Conservation (phyloP, 2,888 invertebrate species). For the Volucella inflata region DNA sequence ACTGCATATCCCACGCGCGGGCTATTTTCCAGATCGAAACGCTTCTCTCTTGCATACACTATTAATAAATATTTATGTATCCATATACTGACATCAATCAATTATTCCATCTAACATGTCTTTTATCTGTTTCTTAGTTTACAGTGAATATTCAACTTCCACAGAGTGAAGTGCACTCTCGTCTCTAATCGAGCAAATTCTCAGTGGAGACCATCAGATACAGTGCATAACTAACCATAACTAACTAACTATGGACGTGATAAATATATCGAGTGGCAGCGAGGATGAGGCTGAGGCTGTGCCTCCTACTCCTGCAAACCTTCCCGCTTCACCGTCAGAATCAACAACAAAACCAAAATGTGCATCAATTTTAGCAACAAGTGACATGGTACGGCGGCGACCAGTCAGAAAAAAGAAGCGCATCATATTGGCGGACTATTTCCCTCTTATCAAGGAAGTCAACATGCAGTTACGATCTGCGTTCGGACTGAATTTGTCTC, state of each 20-base stretch:
- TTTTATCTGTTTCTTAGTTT: too few relatives aligned
- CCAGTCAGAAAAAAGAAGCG: not conserved
- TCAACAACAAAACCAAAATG: not conserved
- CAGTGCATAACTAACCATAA: too few relatives aligned
- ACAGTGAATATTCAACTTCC: too few relatives aligned
- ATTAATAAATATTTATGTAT: not conserved
- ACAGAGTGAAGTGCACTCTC: too few relatives aligned
- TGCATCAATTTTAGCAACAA: not conserved
- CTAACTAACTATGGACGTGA: not conserved
- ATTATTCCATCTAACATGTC: not conserved
- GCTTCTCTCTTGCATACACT: not conserved
- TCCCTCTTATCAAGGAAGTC: not conserved
- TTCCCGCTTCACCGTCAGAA: not conserved
- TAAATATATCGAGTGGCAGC: constrained; percentile 29
- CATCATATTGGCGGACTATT: not conserved
- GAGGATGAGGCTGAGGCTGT: constrained; percentile 48
- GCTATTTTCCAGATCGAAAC: too few relatives aligned
- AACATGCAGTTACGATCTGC: not conserved
- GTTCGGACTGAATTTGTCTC: not conserved
- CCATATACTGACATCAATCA: not conserved
- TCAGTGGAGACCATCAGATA: not conserved
- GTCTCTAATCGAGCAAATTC: not conserved
- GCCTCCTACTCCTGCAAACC: not conserved
- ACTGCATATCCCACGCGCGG: not conserved
- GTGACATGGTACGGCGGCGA: not conserved